These are phyloP conservation scores for Hipposideros larvatus DNA, from an alignment of 2,797 vertebrate genomes.

Conservation along the genomic window DNA sequence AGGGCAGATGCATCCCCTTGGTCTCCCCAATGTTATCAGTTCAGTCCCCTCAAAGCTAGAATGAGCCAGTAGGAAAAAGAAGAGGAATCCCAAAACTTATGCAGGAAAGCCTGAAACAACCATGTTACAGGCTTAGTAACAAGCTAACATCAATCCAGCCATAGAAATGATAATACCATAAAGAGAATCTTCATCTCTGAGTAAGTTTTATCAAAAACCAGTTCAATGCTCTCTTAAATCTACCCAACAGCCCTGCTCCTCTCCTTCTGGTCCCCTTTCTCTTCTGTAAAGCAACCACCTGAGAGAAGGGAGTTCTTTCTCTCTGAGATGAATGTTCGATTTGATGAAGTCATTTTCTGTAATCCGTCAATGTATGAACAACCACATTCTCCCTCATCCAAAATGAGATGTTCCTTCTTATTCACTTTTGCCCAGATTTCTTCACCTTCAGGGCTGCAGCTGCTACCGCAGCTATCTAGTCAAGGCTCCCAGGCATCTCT, in stretches of 20 bases:
- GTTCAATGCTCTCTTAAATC: background rate
- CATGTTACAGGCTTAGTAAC: background rate
- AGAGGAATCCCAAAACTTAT: background rate
- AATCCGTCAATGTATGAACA: background rate
- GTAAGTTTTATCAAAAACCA: slow-evolving; percentile 16
- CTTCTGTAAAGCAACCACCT: background rate
- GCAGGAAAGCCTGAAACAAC: background rate
- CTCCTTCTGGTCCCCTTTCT: background rate
- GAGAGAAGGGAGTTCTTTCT: background rate
- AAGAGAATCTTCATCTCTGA: background rate
- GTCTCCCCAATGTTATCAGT: background rate
- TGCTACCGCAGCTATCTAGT: background rate
- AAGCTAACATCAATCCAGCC: background rate
- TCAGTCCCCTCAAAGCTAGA: background rate
- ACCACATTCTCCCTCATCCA: background rate
- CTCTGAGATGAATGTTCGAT: background rate
- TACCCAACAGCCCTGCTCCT: background rate
- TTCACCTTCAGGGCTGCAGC: background rate
- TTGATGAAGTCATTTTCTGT: slow-evolving; percentile 10
- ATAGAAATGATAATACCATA: background rate
- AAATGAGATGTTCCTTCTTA: background rate
- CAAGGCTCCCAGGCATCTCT: background rate
- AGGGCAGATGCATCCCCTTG: background rate
- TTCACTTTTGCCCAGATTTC: background rate
- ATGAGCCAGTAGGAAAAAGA: background rate